A percentile compares a stretch with the other conserved stretches of the same genome.
These are phyloP conservation scores for Hirtodrosophila confusa DNA, from an alignment of 2,888 invertebrate species.

Conservation along the genomic window DNA sequence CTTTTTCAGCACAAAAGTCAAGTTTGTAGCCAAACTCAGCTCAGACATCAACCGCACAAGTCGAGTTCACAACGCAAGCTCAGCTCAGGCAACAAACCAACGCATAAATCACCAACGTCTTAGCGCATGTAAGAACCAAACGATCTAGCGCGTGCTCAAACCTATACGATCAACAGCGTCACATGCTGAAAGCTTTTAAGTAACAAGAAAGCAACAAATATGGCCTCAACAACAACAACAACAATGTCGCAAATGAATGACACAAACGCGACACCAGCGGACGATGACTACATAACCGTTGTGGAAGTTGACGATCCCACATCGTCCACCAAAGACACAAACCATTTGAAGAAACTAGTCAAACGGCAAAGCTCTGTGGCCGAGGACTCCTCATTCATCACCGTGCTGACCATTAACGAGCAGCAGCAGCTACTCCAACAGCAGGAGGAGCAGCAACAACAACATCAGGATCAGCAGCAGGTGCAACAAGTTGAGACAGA, in stretches of 20 bases:
- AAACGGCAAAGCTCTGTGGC: conserved; percentile 72
- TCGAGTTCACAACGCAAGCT: conserved; percentile 30
- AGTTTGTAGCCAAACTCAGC: conserved; percentile 24
- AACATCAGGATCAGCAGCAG: conserved; percentile 17
- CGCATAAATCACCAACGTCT: conserved; percentile 22
- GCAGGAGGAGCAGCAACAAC: conserved; percentile 45
- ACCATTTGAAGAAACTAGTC: conserved; percentile 78
- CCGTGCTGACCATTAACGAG: conserved; percentile 87
- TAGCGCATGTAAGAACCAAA: conserved; percentile 14
- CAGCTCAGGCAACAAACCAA: conserved; percentile 26
- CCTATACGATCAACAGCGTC: conserved; percentile 33
- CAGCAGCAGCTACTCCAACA: conserved; percentile 62
- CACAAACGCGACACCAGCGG: conserved; percentile 34
- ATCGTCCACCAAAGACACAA: conserved; percentile 77
- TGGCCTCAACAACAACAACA: conserved; percentile 43
- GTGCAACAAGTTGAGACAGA: conserved; percentile 45
- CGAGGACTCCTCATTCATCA: conserved; percentile 85
- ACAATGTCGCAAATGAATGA: conserved; percentile 31
- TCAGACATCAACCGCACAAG: conserved; percentile 37
- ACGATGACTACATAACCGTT: conserved; percentile 86
- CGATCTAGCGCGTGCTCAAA: conserved; percentile 23
- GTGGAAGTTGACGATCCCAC: conserved; percentile 86
- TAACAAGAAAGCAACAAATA: conserved; percentile 24
- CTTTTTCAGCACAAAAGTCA: conserved; percentile 28
- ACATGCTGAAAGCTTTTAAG: conserved; percentile 33